Conservation (phyloP, 1,140 invertebrate genomes). For the Aporrectodea caliginosa region DNA sequence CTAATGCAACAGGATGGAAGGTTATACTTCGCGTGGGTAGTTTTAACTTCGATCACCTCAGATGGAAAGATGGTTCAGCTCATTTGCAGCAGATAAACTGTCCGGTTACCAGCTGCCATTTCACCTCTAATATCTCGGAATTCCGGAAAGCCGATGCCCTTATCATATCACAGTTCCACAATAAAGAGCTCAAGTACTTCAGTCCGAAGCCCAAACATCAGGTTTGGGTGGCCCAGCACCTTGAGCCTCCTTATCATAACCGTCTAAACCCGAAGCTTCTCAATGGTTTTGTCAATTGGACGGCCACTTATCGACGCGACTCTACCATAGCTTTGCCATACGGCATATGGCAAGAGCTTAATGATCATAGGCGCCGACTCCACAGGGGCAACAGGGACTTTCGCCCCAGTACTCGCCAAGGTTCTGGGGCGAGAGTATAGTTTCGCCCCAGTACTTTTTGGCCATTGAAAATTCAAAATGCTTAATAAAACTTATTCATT, state of each 20-base stretch:
- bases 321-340: slow-evolving; percentile 94
- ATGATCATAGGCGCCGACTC: too few relatives aligned
- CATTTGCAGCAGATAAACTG: not conserved
- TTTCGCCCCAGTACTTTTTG: too few relatives aligned
- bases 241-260: not conserved
- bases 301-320: slow-evolving; percentile 79
- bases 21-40: not conserved
- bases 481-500: too few relatives aligned
- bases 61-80: not conserved
- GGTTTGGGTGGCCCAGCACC: not conserved
- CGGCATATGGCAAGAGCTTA: too few relatives aligned
- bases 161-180: not conserved
- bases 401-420: too few relatives aligned
- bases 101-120: not conserved
- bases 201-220: too few relatives aligned
- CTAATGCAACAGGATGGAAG: not conserved
- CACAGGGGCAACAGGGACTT: too few relatives aligned
- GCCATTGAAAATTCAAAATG: too few relatives aligned
- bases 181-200: too few relatives aligned
- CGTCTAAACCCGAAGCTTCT: not conserved
- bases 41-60: not conserved
- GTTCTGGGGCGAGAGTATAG: too few relatives aligned
- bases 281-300: slow-evolving; percentile 76
- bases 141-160: not conserved
- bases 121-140: not conserved